Conservation (phyloP, 2,113 vertebrate species). For the Conger conger region DNA sequence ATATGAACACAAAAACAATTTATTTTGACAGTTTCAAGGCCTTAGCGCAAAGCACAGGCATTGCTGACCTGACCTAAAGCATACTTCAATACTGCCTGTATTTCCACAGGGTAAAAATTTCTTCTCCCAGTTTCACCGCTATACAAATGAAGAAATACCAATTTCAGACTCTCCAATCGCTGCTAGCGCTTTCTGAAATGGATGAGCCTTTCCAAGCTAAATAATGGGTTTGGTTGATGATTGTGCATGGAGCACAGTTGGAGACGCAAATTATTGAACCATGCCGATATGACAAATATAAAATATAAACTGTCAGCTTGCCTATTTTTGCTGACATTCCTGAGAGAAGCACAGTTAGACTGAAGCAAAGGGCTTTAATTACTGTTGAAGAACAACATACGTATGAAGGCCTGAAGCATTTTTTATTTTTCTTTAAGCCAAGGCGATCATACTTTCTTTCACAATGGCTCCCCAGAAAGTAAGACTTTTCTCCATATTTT, state of each 20-base stretch:
- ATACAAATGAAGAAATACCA: background rate
- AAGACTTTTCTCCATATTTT: background rate
- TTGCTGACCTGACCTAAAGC: background rate
- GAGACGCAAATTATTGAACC: conserved; percentile 5
- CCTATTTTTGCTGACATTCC: conserved; percentile 5
- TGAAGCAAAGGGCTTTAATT: background rate
- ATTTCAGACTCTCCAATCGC: conserved; percentile 1
- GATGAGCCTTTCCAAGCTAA: conserved; percentile 13
- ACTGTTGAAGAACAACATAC: conserved; percentile 16
- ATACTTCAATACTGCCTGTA: background rate
- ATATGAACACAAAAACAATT: background rate
- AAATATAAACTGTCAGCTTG: conserved; percentile 10
- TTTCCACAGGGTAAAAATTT: conserved; percentile 11
- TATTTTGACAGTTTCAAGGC: background rate
- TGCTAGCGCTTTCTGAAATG: conserved; percentile 1
- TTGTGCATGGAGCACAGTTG: background rate
- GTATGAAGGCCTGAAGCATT: conserved; percentile 2
- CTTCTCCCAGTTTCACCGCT: background rate
- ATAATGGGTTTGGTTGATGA: conserved; percentile 1
- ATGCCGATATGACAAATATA: conserved; percentile 2
- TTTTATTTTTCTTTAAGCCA: background rate
- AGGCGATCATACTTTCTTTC: background rate
- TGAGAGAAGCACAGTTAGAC: background rate
- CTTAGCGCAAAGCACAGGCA: background rate
- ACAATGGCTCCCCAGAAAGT: background rate